phyloP scores from a whole-genome alignment of 2,797 vertebrate genomes.

The Odontamblyopus rebecca region DNA sequence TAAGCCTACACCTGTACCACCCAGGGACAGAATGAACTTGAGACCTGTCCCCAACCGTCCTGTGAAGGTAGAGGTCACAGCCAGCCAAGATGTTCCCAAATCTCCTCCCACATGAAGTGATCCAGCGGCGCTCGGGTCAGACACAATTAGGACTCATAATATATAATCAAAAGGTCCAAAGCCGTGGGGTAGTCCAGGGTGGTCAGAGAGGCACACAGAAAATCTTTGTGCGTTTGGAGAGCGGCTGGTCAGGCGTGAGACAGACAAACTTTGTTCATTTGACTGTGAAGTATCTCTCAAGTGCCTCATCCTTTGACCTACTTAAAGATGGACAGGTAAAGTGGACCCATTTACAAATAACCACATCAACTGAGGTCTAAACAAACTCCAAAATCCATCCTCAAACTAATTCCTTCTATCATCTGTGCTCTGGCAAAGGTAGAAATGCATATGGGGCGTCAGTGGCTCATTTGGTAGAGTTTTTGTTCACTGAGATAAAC shows the following conservation, averaged over 20 bases:
- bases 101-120: constrained; percentile 65
- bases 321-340: constrained; percentile 11
- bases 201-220: constrained; percentile 69
- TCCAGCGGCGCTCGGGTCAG: constrained; percentile 67
- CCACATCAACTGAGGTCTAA: too few species aligned
- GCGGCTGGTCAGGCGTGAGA: constrained; percentile 59
- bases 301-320: constrained; percentile 23
- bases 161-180: constrained; percentile 79
- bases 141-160: constrained; percentile 83
- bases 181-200: constrained; percentile 61
- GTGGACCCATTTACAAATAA: constrained; percentile 5
- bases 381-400: too few species aligned
- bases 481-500: too few species aligned
- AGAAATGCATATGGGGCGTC: too few species aligned
- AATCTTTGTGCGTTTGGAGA: constrained; percentile 65
- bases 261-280: constrained; percentile 74
- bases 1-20: constrained; percentile 80
- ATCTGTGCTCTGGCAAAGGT: not conserved
- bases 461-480: too few species aligned
- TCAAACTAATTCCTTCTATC: too few species aligned
- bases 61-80: constrained; percentile 76
- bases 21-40: constrained; percentile 83
- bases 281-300: constrained; percentile 55
- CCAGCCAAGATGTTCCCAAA: constrained; percentile 61
- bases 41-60: constrained; percentile 81